A percentile compares a stretch with the other conserved stretches of the same genome.
These are phyloP conservation scores for Girardia tigrina DNA, from an alignment of 2,888 invertebrate species.

Conservation along the genomic window DNA sequence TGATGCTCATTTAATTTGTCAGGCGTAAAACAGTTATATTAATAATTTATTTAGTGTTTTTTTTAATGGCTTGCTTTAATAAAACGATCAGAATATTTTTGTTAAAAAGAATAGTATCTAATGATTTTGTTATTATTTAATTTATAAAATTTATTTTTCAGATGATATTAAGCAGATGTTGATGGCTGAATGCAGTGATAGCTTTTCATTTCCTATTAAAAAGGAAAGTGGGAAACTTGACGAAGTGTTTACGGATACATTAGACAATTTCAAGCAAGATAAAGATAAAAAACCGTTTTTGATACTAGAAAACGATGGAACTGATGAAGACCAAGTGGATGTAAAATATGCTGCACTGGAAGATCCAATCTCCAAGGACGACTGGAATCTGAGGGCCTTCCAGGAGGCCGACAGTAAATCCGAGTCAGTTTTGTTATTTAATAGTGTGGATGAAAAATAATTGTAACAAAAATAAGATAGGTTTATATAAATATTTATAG, in stretches of 20 bases:
- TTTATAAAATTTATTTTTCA: too few species aligned
- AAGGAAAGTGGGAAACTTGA: neutral
- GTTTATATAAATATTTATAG: too few species aligned
- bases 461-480: too few species aligned
- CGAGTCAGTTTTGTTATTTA: neutral
- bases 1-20: too few species aligned
- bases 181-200: neutral
- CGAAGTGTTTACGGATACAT: neutral
- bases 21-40: too few species aligned
- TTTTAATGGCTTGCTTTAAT: too few species aligned
- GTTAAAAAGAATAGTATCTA: too few species aligned
- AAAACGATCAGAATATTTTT: too few species aligned
- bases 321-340: neutral
- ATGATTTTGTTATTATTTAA: too few species aligned
- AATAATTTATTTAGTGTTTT: too few species aligned
- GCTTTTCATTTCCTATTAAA: neutral
- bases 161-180: neutral
- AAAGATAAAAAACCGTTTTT: slow-evolving; percentile 3
- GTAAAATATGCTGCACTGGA: neutral
- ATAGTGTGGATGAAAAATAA: too few species aligned
- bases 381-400: neutral
- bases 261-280: neutral
- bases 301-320: neutral
- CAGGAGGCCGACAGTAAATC: neutral
- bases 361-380: neutral